Evolutionary conservation across 2,888 invertebrate genomes (phyloP).

Genomic region (Dolichopus griseipennis): DNA sequence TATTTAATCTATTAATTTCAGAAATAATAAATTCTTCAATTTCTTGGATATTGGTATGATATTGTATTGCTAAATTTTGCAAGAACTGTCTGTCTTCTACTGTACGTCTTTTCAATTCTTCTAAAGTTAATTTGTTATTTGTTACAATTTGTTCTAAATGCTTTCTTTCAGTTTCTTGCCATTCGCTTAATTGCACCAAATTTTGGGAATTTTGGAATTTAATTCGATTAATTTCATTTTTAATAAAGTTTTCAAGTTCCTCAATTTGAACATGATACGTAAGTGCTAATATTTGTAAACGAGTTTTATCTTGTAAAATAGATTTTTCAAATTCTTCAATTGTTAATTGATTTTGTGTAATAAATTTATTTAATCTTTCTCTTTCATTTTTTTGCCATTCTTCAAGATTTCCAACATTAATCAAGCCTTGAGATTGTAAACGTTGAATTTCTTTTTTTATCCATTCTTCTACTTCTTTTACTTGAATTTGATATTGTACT

Average conservation of each 20-base stretch:
- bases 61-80: slow-evolving; percentile 34
- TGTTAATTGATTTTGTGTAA: slow-evolving; percentile 34
- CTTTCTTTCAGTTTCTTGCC: slow-evolving; percentile 37
- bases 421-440: slow-evolving; percentile 32
- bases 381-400: slow-evolving; percentile 36
- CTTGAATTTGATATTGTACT: slow-evolving; percentile 33
- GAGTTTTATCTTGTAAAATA: slow-evolving; percentile 35
- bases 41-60: slow-evolving; percentile 38
- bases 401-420: slow-evolving; percentile 33
- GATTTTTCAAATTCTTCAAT: slow-evolving; percentile 35
- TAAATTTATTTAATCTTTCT: slow-evolving; percentile 31
- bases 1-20: slow-evolving; percentile 35
- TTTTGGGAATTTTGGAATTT: slow-evolving; percentile 33
- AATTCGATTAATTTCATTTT: slow-evolving; percentile 34
- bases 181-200: slow-evolving; percentile 34
- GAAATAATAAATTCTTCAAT: slow-evolving; percentile 39
- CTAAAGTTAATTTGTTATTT: slow-evolving; percentile 33
- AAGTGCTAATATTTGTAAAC: slow-evolving; percentile 31
- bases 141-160: slow-evolving; percentile 32
- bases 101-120: slow-evolving; percentile 34
- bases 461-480: slow-evolving; percentile 38
- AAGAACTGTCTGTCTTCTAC: slow-evolving; percentile 34
- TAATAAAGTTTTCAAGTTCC: slow-evolving; percentile 38
- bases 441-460: slow-evolving; percentile 34
- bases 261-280: slow-evolving; percentile 36